A percentile compares a stretch with the other conserved stretches of the same genome.
These are phyloP conservation scores for Oreochromis grahami DNA, from an alignment of 2,797 vertebrate genomes.

Conservation along the genomic window DNA sequence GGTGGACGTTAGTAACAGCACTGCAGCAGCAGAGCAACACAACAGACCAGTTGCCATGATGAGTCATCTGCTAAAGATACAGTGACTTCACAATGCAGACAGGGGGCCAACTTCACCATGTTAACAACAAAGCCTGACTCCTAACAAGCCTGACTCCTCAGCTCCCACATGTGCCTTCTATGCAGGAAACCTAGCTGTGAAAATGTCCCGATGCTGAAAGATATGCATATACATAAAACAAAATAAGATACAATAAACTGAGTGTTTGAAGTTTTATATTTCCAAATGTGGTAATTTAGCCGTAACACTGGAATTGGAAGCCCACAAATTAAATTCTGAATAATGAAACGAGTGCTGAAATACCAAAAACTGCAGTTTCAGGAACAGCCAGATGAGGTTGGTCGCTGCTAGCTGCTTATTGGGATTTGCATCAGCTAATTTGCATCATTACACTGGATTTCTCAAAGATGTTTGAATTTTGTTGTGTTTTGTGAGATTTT, in stretches of 20 bases:
- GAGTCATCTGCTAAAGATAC: constrained; percentile 55
- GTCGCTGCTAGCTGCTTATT: too few species aligned
- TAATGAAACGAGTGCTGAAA: neutral
- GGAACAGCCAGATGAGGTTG: neutral
- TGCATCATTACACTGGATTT: neutral
- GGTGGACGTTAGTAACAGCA: constrained; percentile 7
- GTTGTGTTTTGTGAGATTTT: neutral
- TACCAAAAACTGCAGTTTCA: neutral
- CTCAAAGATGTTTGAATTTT: neutral
- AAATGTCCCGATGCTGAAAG: neutral
- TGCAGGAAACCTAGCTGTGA: neutral
- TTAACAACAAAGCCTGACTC: constrained; percentile 16
- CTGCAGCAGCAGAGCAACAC: constrained; percentile 25
- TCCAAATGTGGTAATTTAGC: neutral
- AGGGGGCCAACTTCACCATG: constrained; percentile 27
- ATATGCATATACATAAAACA: neutral
- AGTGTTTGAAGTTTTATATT: neutral
- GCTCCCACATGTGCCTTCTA: neutral
- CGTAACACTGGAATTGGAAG: neutral
- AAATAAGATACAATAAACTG: neutral
- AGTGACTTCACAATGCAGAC: constrained; percentile 23
- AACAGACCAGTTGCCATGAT: constrained; percentile 33
- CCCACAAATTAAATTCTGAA: neutral
- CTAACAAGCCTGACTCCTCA: constrained; percentile 1
- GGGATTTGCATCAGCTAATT: neutral